phyloP scores from a whole-genome alignment of 2,113 vertebrate genomes.

The Dissostichus mawsoni region DNA sequence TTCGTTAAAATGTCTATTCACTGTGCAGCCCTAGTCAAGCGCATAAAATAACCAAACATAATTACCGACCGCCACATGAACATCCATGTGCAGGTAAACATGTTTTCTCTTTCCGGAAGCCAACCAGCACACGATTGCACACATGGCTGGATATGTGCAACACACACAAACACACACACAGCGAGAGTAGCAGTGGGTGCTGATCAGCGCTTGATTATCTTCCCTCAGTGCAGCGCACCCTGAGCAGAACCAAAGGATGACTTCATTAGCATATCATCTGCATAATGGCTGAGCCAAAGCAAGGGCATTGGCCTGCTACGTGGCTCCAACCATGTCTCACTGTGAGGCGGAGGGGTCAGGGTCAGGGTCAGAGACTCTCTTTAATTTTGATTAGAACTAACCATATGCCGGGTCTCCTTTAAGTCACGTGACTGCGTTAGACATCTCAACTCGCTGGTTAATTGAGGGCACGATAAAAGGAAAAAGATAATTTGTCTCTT shows the following conservation, averaged over 20 bases:
- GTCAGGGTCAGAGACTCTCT: constrained; percentile 37
- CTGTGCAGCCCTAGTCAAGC: background rate
- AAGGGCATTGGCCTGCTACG: constrained; percentile 65
- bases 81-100: background rate
- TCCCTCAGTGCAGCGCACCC: constrained; percentile 56
- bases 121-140: constrained; percentile 12
- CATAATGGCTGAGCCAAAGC: constrained; percentile 76
- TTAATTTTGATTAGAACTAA: constrained; percentile 42
- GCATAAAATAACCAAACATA: background rate
- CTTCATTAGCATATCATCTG: constrained; percentile 82
- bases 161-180: constrained; percentile 14
- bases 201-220: constrained; percentile 78
- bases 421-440: constrained; percentile 6
- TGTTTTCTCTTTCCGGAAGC: background rate
- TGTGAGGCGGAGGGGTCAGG: constrained; percentile 14
- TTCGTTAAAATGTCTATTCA: too few species aligned
- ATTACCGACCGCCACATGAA: constrained; percentile 13
- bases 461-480: constrained; percentile 46
- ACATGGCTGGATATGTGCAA: background rate
- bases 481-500: constrained; percentile 24
- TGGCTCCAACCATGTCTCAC: constrained; percentile 52
- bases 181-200: constrained; percentile 26
- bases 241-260: constrained; percentile 70
- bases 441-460: constrained; percentile 43
- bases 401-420: constrained; percentile 20